Conservation (phyloP, 2,888 invertebrate genomes). For the Athripsodes cinereus region DNA sequence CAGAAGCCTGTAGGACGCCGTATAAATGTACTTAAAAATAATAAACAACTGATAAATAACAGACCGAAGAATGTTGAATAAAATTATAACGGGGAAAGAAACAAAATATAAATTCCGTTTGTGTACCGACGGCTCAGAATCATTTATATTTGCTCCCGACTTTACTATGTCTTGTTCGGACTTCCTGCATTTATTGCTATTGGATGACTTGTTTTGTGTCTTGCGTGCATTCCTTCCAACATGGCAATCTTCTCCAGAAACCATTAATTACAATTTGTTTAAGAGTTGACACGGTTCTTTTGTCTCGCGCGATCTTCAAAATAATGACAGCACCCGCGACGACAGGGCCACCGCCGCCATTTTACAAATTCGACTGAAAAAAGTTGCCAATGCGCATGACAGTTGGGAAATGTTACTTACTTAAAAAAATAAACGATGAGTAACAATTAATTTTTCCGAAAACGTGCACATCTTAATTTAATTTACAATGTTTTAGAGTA, state of each 20-base stretch:
- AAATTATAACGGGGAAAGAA: constrained; percentile 80
- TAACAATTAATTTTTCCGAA: not conserved
- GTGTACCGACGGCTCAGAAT: constrained; percentile 69
- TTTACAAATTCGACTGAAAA: constrained; percentile 11
- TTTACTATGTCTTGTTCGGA: constrained; percentile 55
- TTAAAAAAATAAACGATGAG: no score
- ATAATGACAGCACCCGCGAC: constrained; percentile 18
- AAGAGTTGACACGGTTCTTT: constrained; percentile 1
- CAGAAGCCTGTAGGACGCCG: constrained; percentile 71
- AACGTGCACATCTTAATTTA: not conserved
- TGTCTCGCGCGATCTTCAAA: constrained; percentile 16
- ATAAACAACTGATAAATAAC: constrained; percentile 81
- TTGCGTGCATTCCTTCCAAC: constrained; percentile 60
- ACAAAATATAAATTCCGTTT: constrained; percentile 84
- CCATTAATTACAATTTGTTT: constrained; percentile 43
- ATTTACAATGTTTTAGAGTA: no score
- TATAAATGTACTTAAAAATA: constrained; percentile 79
- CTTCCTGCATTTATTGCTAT: constrained; percentile 59
- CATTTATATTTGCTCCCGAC: constrained; percentile 53
- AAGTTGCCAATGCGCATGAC: constrained; percentile 3
- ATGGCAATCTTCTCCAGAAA: constrained; percentile 54
- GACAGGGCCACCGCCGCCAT: constrained; percentile 15
- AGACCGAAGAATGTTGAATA: constrained; percentile 77
- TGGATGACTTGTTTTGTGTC: constrained; percentile 55
- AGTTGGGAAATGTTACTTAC: not conserved